Conservation (phyloP, 1,140 invertebrate species). For the Plectus sambesii region DNA sequence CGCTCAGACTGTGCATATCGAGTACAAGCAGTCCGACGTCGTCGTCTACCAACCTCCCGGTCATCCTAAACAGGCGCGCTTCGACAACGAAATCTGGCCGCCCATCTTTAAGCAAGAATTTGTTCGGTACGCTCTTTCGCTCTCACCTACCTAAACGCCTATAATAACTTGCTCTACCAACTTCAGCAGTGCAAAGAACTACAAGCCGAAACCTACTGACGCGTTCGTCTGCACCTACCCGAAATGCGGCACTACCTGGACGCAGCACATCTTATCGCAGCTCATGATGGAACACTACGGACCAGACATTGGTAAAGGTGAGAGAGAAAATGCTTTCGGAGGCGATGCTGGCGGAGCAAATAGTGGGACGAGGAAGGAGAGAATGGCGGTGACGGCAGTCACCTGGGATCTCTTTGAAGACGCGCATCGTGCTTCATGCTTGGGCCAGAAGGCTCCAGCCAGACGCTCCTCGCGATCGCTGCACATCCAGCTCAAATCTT, state of each 20-base stretch:
- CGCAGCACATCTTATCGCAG: slow-evolving; percentile 45
- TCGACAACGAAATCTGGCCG: slow-evolving; percentile 43
- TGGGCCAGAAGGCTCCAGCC: not conserved
- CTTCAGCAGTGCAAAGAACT: too few species aligned
- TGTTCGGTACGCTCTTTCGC: slow-evolving; percentile 16
- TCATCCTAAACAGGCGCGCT: slow-evolving; percentile 37
- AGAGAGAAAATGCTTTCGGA: not conserved
- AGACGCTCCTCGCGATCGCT: not conserved
- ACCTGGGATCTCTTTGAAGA: slow-evolving; percentile 9
- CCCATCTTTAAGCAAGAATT: slow-evolving; percentile 41
- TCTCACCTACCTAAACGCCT: slow-evolving; percentile 11
- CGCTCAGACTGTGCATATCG: too few species aligned
- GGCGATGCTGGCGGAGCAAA: too few species aligned
- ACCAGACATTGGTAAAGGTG: slow-evolving; percentile 39
- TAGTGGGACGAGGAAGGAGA: too few species aligned
- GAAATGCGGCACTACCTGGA: slow-evolving; percentile 45
- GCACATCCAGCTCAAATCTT: not conserved
- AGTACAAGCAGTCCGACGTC: too few species aligned
- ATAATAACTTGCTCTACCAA: slow-evolving; percentile 33
- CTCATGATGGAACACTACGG: slow-evolving; percentile 32
- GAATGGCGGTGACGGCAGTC: not conserved
- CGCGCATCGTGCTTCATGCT: not conserved
- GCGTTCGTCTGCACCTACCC: slow-evolving; percentile 44
- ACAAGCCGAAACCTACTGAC: slow-evolving; percentile 23
- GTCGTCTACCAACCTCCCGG: slow-evolving; percentile 31